phyloP scores from a whole-genome alignment of 2,113 vertebrate genomes.

The Rhadina sibilatrix region DNA sequence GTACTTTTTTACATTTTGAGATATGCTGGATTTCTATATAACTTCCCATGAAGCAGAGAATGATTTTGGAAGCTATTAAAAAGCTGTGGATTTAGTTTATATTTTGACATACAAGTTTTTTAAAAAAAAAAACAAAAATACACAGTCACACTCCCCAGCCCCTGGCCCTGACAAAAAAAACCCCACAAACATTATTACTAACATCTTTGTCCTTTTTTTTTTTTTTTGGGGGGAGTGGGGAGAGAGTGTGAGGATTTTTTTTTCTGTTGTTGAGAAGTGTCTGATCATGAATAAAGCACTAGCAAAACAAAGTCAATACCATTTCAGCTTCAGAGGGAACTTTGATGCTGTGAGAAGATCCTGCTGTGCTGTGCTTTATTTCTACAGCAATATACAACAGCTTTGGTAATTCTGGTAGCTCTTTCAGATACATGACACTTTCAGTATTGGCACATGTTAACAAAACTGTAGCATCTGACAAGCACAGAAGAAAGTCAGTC shows the following conservation, averaged over 20 bases:
- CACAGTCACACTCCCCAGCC: too few species aligned
- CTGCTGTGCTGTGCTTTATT: neutral
- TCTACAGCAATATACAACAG: neutral
- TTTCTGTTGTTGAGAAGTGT: neutral
- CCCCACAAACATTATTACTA: neutral
- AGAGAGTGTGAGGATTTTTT: too few species aligned
- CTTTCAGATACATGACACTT: neutral
- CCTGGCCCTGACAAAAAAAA: fast-evolving
- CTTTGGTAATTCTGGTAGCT: neutral
- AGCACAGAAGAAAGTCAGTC: neutral
- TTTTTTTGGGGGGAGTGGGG: fast-evolving
- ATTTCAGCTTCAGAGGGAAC: neutral
- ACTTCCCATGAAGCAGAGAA: neutral
- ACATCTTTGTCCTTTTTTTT: fast-evolving
- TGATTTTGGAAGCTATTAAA: neutral
- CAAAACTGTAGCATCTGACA: neutral
- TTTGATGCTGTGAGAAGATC: neutral
- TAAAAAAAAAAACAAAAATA: neutral
- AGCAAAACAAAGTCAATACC: neutral
- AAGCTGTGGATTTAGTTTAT: neutral
- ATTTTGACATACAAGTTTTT: neutral
- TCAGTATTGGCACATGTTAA: neutral
- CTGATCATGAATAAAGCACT: neutral
- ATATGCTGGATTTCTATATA: neutral
- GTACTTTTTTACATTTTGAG: too few species aligned